These are phyloP conservation scores for Drosophila navojoa DNA, from an alignment of 1,140 invertebrate species.

Conservation along the genomic window DNA sequence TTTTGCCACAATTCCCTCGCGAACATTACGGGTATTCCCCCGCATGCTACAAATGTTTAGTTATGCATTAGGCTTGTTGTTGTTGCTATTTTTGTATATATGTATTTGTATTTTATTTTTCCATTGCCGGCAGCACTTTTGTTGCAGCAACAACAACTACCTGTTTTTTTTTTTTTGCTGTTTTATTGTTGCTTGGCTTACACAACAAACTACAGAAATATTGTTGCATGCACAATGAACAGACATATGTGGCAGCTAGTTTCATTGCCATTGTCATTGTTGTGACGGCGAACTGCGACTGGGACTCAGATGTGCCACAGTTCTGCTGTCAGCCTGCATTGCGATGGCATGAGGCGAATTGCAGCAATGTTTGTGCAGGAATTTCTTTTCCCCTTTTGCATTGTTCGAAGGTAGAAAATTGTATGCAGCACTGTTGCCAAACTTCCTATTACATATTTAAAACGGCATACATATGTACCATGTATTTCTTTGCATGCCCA, in stretches of 20 bases:
- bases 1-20: slow-evolving; percentile 58
- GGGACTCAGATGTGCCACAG: slow-evolving; percentile 41
- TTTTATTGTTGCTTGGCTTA: slow-evolving; percentile 25
- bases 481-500: too few relatives aligned
- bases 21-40: neutral
- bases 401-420: neutral
- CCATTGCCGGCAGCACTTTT: slow-evolving; percentile 23
- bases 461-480: neutral
- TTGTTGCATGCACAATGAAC: slow-evolving; percentile 53
- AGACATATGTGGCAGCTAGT: slow-evolving; percentile 55
- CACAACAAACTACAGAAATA: slow-evolving; percentile 55
- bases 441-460: neutral
- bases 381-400: slow-evolving; percentile 21
- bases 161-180: slow-evolving; percentile 12
- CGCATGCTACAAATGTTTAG: slow-evolving; percentile 52
- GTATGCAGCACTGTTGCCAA: neutral
- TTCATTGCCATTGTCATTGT: slow-evolving; percentile 81
- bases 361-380: too few relatives aligned
- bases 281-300: slow-evolving; percentile 23
- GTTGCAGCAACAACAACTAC: slow-evolving; percentile 20
- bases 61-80: slow-evolving; percentile 71
- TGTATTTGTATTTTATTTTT: slow-evolving; percentile 42
- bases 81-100: neutral
- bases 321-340: slow-evolving; percentile 4
- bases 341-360: slow-evolving; percentile 35